A percentile compares a stretch with the other conserved stretches of the same genome.
Evolutionary conservation across 2,797 vertebrate genomes (phyloP).

Genomic region (Premnoplex brunnescens): DNA sequence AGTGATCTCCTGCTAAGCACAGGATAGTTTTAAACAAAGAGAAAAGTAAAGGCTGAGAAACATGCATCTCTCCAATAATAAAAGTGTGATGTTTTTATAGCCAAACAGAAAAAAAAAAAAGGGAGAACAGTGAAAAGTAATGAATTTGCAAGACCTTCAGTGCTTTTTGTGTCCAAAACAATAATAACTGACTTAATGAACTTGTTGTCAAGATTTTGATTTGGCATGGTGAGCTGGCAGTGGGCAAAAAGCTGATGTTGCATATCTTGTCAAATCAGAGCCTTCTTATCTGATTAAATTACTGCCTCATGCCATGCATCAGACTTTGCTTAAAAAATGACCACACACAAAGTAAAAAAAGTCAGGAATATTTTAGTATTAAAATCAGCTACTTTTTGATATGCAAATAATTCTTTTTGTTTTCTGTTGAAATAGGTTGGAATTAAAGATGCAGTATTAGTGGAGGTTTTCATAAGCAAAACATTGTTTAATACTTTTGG

Average conservation of each 20-base stretch:
- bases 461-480: neutral
- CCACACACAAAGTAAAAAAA: neutral
- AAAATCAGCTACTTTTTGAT: conserved; percentile 8
- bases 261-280: conserved; percentile 14
- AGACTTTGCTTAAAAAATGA: conserved; percentile 3
- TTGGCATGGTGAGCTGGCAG: neutral
- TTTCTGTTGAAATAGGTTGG: neutral
- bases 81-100: neutral
- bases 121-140: neutral
- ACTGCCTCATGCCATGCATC: neutral
- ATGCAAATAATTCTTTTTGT: neutral
- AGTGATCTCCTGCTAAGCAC: neutral
- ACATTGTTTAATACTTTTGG: neutral
- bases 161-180: neutral
- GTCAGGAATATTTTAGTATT: neutral
- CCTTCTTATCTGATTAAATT: conserved; percentile 41
- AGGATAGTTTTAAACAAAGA: neutral
- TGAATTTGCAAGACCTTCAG: neutral
- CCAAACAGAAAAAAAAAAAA: neutral
- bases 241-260: conserved; percentile 37
- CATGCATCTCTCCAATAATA: neutral
- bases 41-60: neutral
- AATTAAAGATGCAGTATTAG: neutral
- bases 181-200: conserved; percentile 4
- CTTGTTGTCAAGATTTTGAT: neutral